Evolutionary conservation across 2,113 vertebrate species (phyloP).

Genomic region (Prochilodus magdalenae): DNA sequence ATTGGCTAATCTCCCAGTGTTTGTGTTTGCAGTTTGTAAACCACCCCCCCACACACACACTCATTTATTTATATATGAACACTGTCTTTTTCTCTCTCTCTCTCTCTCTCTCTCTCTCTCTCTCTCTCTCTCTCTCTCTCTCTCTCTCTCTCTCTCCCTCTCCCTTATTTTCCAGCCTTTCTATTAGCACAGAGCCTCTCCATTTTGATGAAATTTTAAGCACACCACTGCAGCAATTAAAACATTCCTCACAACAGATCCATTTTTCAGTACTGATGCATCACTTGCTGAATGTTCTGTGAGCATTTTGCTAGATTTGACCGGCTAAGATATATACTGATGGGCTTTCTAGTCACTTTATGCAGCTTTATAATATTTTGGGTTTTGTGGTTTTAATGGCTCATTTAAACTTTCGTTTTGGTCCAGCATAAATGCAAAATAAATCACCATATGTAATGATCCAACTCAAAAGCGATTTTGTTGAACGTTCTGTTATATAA

Average conservation of each 20-base stretch:
- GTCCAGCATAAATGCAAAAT: neutral
- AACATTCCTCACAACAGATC: neutral
- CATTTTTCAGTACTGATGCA: neutral
- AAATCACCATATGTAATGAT: neutral
- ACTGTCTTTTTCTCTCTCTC: neutral
- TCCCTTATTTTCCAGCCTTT: neutral
- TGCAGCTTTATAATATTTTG: neutral
- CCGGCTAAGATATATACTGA: too few species aligned
- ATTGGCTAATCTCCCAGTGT: conserved; percentile 24
- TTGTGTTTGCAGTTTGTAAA: conserved; percentile 4
- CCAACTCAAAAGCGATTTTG: neutral
- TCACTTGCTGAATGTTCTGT: neutral
- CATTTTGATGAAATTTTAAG: conserved; percentile 10
- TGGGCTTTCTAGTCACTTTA: neutral
- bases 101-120: neutral
- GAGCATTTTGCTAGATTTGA: neutral
- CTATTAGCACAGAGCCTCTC: neutral
- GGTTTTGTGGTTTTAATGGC: neutral
- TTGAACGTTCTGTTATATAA: neutral
- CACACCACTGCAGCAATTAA: neutral
- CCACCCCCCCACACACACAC: neutral
- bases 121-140: neutral
- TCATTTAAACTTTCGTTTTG: neutral
- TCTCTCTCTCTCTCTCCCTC: neutral
- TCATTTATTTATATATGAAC: neutral